Evolutionary conservation across 1,140 invertebrate genomes (phyloP).

Genomic region (Triops longicaudatus): DNA sequence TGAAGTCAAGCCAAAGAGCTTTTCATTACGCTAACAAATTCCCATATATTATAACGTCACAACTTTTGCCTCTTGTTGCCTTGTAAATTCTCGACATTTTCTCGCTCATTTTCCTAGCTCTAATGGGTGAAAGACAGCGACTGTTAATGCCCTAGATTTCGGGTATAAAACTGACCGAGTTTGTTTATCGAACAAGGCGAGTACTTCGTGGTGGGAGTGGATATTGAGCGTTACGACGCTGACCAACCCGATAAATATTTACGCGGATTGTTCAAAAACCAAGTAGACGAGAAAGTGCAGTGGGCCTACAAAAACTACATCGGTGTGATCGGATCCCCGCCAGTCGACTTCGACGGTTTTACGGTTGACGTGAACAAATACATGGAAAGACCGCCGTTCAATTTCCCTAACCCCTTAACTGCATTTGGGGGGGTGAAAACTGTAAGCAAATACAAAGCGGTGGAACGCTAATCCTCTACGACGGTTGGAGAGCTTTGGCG

Average conservation of each 20-base stretch:
- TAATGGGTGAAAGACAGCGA: not conserved
- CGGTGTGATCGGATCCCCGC: constrained; percentile 48
- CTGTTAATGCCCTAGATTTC: not conserved
- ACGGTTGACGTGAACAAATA: constrained; percentile 64
- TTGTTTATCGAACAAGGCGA: constrained; percentile 50
- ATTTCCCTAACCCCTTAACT: constrained; percentile 67
- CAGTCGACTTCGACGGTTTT: constrained; percentile 58
- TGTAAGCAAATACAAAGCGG: constrained; percentile 43
- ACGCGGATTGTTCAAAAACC: constrained; percentile 56
- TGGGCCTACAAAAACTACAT: constrained; percentile 62
- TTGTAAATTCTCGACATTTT: not conserved
- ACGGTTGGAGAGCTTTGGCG: not conserved
- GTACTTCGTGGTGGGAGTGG: constrained; percentile 83
- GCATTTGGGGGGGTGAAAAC: constrained; percentile 59
- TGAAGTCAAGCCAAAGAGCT: not conserved
- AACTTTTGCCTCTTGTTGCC: not conserved
- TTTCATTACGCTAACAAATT: not conserved
- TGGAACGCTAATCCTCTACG: not conserved
- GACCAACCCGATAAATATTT: constrained; percentile 65
- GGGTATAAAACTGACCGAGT: not conserved
- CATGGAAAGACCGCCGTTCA: constrained; percentile 60
- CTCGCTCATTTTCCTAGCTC: not conserved
- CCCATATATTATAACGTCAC: not conserved
- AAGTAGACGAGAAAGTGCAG: constrained; percentile 44
- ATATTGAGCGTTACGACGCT: constrained; percentile 74